Base-by-base conservation (phyloP, 2,888 invertebrate genomes). In the Norana najaformis region DNA sequence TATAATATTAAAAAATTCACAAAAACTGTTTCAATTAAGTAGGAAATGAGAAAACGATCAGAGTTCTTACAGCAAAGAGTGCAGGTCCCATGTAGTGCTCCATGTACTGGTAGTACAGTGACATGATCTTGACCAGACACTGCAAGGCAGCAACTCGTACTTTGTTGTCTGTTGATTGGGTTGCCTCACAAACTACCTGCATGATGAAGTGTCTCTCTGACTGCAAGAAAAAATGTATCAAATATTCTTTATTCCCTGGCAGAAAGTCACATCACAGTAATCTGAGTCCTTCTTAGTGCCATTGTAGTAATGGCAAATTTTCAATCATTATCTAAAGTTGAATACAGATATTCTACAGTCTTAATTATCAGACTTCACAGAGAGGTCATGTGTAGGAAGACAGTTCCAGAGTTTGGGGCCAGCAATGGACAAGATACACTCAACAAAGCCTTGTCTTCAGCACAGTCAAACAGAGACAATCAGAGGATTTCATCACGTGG, bases 151-250 rank as follows among this genome's bases (percentile, higher is more conserved):
- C 98, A 34, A 99, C 99, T 96, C 97, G 97, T 89, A 99, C 98
- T 95, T 97, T 97, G 1, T 97, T 97, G 94, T 99, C 98, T 89
- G 96, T 95, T 14, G 97, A 98, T 95, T 99, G 99, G 1, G 99
- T 99, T 6, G 99, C 98, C 95, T 99, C 98, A 96, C 99, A 99
- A 16, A 99, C 99, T 90, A 98, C 98, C 96, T 99, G 98, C 99
- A 99, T 99, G 90, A 99, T 99, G 95, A 98, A 98, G 95, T 99
- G 98, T 92, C 99, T 96, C 95, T 99, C 99, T 91, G 97, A 96
- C 96, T 96, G 90, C 53, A 90, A 91, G 30, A 83, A 83, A 20
- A 37, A 69, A 82, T 83, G n/a, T 11, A 83, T 34, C n/a, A 11
- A 30, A 69, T n/a, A n/a, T n/a, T 1, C 14, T n/a, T 69, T 69